phyloP scores from a whole-genome alignment of 64 coral and sea anemone species.

The Pocillopora damicornis region DNA sequence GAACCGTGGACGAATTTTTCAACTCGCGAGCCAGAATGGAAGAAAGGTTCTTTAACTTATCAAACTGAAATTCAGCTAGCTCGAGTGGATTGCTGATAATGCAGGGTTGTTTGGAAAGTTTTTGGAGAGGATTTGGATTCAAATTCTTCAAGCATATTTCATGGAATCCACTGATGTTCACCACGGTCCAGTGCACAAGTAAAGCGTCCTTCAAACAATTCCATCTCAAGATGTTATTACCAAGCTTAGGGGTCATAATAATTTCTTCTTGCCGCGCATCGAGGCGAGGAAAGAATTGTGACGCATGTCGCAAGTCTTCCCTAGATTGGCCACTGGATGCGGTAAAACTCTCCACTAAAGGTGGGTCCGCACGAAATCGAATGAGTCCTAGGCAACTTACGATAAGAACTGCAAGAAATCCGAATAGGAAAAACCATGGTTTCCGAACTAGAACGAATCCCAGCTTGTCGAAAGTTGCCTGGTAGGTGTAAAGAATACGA shows the following conservation, averaged over 20 bases:
- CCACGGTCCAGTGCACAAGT: neutral
- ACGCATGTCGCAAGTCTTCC: neutral
- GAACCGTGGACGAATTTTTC: neutral
- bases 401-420: neutral
- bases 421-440: neutral
- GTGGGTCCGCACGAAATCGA: neutral
- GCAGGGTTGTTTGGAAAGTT: neutral
- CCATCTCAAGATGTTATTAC: neutral
- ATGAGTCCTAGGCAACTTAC: neutral
- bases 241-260: conserved; percentile 1
- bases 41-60: neutral
- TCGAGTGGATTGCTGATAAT: conserved; percentile 8
- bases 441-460: neutral
- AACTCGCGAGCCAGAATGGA: neutral
- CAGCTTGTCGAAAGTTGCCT: neutral
- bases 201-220: neutral
- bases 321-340: neutral
- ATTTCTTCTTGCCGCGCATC: conserved; percentile 2
- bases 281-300: conserved; percentile 7
- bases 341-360: neutral
- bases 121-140: neutral
- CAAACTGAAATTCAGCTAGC: neutral
- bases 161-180: neutral
- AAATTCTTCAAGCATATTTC: neutral
- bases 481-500: neutral